These are phyloP conservation scores for Spilogale gracilis DNA, from an alignment of 2,113 vertebrate species.

Conservation along the genomic window DNA sequence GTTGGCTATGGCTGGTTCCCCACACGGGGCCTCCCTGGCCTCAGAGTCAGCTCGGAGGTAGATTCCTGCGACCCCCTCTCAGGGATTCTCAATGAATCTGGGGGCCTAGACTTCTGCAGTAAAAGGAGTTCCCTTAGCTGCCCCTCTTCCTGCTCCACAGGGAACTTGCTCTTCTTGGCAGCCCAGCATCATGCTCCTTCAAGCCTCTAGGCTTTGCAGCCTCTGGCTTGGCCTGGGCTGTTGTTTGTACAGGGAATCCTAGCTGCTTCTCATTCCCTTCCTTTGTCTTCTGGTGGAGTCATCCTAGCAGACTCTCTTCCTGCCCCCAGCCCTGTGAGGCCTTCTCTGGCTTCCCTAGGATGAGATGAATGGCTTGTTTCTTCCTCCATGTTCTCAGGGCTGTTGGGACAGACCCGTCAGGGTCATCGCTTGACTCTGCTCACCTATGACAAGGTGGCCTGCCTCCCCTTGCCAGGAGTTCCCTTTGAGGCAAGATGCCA, in stretches of 20 bases:
- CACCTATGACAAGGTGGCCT: too few species aligned
- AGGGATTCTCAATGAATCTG: not conserved
- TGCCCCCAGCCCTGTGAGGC: not conserved
- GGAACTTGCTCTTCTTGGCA: not conserved
- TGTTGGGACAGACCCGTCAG: accelerated
- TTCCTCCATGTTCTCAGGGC: not conserved
- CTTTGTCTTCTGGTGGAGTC: not conserved
- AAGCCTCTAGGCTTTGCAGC: not conserved
- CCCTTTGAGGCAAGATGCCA: not conserved
- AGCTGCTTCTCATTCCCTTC: not conserved
- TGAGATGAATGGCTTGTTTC: not conserved
- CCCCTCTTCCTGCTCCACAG: not conserved
- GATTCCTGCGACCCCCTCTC: not conserved
- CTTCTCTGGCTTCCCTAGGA: not conserved
- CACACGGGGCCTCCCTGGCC: not conserved
- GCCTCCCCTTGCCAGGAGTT: not conserved
- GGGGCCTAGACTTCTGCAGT: not conserved
- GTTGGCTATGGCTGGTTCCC: not conserved
- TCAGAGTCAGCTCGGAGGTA: not conserved
- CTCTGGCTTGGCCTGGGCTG: accelerated
- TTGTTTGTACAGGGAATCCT: not conserved
- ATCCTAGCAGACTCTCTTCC: not conserved
- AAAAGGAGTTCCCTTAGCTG: not conserved
- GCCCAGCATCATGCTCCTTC: not conserved
- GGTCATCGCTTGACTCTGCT: not conserved